Base-by-base conservation (phyloP, 2,113 vertebrate species). In the Perca schrenkii region DNA sequence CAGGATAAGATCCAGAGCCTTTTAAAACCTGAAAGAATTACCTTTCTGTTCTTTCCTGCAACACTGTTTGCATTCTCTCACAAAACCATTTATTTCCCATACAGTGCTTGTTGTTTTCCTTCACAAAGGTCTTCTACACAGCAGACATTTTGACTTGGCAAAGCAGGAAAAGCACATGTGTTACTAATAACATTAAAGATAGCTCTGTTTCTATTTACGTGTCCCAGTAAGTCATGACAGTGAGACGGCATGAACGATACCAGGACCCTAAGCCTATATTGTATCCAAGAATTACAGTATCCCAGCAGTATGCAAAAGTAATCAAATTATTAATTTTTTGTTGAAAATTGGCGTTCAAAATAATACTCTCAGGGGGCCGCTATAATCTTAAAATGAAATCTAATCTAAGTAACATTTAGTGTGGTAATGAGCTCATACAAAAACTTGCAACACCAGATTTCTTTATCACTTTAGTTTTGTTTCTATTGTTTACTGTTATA, bases 11-110 rank as follows among this genome's bases (percentile, higher is more conserved):
- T 28, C 22, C 12, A 67, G 46, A 67, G 46, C 46, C 46, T 49
- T 67, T 50, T 49, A 67, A 34, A 22, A 62, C 28, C 72, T 50
- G 72, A 74, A 52, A 62, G 52, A 73, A 73, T 63, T 7, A 17
- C 13, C 22, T 47, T 49, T 21, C 13, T 47, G 25, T 61, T 61
- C 17, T 1, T 40, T 40, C 31, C 31, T 43, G n/a, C 16, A 57
- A 12, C 22, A 7, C 25, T 28, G 19, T 56, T 58, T 58, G 69
- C n/a, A 57, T 40, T 70, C 3, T 14, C 15, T 22, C 28, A 61
- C 19, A 43, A 64, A 76, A 25, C 15, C 49, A 53, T 40, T 25
- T 28, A 3, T 40, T 40, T 63, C 13, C 12, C 28, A 12, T 17
- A 49, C 11, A 61, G 31, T 21, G 16, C 1, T 21, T 52, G 52